Conservation (phyloP, 2,797 vertebrate genomes). For the Jordanella pulchra region DNA sequence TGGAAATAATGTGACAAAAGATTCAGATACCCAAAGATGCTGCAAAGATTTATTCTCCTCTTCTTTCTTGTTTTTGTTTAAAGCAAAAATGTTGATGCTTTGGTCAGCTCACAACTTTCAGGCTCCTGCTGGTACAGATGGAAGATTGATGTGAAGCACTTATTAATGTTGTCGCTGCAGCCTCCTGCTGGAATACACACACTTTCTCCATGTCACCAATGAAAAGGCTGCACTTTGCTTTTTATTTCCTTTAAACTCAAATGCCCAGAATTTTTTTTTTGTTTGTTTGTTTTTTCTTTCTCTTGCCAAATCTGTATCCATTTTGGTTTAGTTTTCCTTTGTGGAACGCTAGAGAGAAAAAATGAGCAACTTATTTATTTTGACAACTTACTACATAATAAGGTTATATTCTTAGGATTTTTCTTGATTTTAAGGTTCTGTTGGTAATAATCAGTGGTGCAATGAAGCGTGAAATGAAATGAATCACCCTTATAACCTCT, state of each 20-base stretch:
- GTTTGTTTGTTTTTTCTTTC: neutral
- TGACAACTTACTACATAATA: neutral
- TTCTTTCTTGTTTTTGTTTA: slow-evolving; percentile 21
- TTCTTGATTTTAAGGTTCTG: no score
- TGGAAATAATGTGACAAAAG: slow-evolving; percentile 14
- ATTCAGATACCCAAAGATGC: slow-evolving; percentile 17
- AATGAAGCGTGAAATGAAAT: no score
- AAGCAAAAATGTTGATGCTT: slow-evolving; percentile 11
- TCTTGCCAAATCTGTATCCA: neutral
- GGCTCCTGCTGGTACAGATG: slow-evolving; percentile 42
- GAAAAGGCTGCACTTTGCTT: neutral
- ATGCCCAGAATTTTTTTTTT: neutral
- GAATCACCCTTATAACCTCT: no score
- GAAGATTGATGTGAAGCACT: slow-evolving; percentile 42
- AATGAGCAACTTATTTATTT: neutral
- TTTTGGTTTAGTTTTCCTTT: neutral
- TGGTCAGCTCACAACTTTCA: slow-evolving; percentile 33
- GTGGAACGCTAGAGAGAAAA: neutral
- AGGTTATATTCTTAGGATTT: neutral
- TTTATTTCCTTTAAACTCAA: neutral
- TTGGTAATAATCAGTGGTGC: neutral
- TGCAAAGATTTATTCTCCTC: slow-evolving; percentile 6
- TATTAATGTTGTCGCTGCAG: slow-evolving; percentile 8
- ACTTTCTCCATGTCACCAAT: slow-evolving; percentile 6
- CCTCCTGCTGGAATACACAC: slow-evolving; percentile 6